Percentiles rank a stretch among this genome's conserved stretches.
phyloP scores from a whole-genome alignment of 1,140 invertebrate genomes.

The Chionoecetes opilio region DNA sequence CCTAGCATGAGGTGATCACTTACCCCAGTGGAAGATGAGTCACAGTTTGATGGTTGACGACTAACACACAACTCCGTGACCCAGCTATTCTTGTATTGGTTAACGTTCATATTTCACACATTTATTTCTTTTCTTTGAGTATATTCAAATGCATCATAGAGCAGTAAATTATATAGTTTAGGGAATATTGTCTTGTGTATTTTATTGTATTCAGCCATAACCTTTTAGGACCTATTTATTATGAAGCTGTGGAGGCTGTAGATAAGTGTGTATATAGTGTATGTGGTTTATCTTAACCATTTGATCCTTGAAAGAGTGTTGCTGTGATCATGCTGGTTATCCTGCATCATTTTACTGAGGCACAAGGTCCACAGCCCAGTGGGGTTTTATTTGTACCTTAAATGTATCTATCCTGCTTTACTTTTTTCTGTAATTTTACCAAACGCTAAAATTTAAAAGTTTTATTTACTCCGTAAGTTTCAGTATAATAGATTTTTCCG shows the following conservation, averaged over 20 bases:
- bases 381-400: constrained; percentile 7
- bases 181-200: not conserved
- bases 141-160: not conserved
- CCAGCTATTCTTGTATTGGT: not conserved
- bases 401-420: not conserved
- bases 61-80: not conserved
- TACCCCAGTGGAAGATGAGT: not conserved
- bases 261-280: constrained; percentile 61
- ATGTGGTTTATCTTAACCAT: constrained; percentile 39
- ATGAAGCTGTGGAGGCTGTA: constrained; percentile 52
- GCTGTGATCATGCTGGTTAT: constrained; percentile 48
- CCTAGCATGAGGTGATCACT: not conserved
- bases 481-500: not conserved
- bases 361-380: constrained; percentile 34
- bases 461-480: not conserved
- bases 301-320: not conserved
- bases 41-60: not conserved
- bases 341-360: constrained; percentile 33
- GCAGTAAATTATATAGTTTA: not conserved
- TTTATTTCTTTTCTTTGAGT: not conserved
- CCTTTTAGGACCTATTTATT: constrained; percentile 61
- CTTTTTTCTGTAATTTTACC: not conserved
- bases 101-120: not conserved
- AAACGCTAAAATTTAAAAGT: not conserved
- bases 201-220: constrained; percentile 35